Evolutionary conservation across 2,888 invertebrate species (phyloP).

Genomic region (Melolontha melolontha): DNA sequence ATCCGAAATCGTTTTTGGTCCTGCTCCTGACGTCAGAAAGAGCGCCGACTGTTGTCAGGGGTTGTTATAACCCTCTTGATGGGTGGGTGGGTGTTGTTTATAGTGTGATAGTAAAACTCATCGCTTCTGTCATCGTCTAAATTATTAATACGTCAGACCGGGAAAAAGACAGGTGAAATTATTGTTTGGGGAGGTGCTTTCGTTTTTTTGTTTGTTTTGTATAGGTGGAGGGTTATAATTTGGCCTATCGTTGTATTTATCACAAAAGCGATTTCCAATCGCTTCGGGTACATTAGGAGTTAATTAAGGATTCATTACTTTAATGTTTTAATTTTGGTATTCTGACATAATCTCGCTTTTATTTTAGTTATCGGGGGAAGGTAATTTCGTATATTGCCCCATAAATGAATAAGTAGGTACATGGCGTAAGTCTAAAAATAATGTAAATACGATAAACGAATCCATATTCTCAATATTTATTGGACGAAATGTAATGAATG

Average conservation of each 20-base stretch:
- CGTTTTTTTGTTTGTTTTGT: background rate
- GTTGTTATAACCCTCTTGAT: no score
- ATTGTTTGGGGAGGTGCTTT: no score
- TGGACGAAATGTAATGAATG: no score
- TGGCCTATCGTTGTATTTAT: background rate
- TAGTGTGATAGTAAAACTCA: conserved; percentile 5
- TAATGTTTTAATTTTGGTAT: conserved; percentile 8
- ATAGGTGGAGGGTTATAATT: conserved; percentile 2
- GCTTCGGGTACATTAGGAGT: background rate
- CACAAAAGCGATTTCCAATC: background rate
- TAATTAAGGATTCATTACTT: conserved; percentile 1
- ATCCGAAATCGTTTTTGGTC: background rate
- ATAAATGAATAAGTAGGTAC: no score
- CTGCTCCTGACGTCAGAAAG: background rate
- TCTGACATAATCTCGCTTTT: background rate
- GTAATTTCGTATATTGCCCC: background rate
- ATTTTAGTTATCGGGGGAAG: background rate
- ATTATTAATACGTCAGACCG: no score
- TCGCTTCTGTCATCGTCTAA: background rate
- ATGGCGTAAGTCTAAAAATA: no score
- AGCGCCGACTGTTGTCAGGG: background rate
- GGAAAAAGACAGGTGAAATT: no score
- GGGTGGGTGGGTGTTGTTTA: background rate
- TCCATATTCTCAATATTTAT: no score
- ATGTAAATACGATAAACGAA: no score